phyloP scores from a whole-genome alignment of 2,113 vertebrate genomes.

The Astatoreochromis straeleni region DNA sequence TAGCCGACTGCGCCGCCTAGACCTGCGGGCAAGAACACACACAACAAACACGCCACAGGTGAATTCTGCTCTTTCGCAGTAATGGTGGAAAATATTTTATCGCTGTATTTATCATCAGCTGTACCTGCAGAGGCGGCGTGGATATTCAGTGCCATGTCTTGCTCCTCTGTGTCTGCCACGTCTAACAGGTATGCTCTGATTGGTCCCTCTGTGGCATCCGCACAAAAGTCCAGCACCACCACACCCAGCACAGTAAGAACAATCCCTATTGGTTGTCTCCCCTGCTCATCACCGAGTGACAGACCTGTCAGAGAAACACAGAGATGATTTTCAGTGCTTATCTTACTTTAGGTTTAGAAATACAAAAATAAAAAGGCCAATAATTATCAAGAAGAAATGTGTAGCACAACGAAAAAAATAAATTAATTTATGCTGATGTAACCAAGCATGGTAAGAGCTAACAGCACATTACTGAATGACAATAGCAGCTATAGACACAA shows the following conservation, averaged over 20 bases:
- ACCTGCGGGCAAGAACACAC: conserved; percentile 59
- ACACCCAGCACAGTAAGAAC: conserved; percentile 93
- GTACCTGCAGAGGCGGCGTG: conserved; percentile 92
- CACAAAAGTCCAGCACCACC: conserved; percentile 92
- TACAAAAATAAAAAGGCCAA: not conserved
- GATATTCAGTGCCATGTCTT: conserved; percentile 97
- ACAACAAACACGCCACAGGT: not conserved
- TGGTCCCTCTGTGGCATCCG: conserved; percentile 90
- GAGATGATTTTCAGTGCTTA: not conserved
- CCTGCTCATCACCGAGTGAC: conserved; percentile 81
- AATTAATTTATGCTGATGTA: not conserved
- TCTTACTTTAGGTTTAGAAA: not conserved
- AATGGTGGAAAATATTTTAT: not conserved
- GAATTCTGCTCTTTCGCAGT: not conserved
- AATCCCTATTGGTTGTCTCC: conserved; percentile 85
- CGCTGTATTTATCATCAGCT: accelerated
- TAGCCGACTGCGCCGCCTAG: conserved; percentile 94
- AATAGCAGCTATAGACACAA: not conserved
- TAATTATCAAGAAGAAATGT: not conserved
- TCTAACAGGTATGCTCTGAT: conserved; percentile 94
- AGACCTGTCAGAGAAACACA: conserved; percentile 70
- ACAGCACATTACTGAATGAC: not conserved
- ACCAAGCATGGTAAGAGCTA: not conserved
- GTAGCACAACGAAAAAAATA: accelerated
- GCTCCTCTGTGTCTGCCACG: conserved; percentile 92